Evolutionary conservation across 2,113 vertebrate species (phyloP).

Genomic region (Antigone vipio): DNA sequence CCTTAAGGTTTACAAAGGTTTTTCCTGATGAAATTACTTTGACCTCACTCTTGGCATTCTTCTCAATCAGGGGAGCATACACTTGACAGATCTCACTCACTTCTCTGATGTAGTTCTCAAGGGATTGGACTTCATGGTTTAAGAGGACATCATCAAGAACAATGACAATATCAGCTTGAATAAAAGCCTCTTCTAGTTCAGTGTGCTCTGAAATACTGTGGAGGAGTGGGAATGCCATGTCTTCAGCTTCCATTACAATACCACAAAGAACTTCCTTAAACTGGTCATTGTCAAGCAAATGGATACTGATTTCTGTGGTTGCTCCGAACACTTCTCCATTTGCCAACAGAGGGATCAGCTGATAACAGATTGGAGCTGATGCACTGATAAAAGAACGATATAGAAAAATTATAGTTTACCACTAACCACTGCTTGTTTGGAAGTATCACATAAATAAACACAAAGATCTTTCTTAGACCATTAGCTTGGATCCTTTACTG

Average conservation of each 20-base stretch:
- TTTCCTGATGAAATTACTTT: constrained; percentile 84
- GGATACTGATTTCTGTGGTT: constrained; percentile 76
- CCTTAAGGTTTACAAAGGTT: constrained; percentile 81
- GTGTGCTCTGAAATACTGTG: constrained; percentile 76
- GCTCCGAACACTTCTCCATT: constrained; percentile 79
- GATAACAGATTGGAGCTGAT: constrained; percentile 70
- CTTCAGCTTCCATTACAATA: constrained; percentile 74
- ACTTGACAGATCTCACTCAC: constrained; percentile 67
- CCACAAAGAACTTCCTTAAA: constrained; percentile 50
- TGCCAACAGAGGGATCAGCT: constrained; percentile 81
- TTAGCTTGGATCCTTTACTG: neutral
- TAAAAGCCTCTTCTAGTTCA: constrained; percentile 75
- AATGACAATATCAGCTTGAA: constrained; percentile 79
- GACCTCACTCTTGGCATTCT: constrained; percentile 74
- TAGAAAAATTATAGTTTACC: neutral
- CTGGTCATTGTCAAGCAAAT: constrained; percentile 76
- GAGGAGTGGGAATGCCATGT: constrained; percentile 78
- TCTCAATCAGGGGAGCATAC: constrained; percentile 82
- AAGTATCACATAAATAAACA: neutral
- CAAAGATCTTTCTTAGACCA: neutral
- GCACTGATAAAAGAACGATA: constrained; percentile 74
- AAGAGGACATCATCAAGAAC: constrained; percentile 79
- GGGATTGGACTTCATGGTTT: neutral
- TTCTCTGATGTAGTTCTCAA: constrained; percentile 54
- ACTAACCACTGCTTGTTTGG: neutral